phyloP scores from a whole-genome alignment of 2,888 invertebrate species.

The Beris morrisii region DNA sequence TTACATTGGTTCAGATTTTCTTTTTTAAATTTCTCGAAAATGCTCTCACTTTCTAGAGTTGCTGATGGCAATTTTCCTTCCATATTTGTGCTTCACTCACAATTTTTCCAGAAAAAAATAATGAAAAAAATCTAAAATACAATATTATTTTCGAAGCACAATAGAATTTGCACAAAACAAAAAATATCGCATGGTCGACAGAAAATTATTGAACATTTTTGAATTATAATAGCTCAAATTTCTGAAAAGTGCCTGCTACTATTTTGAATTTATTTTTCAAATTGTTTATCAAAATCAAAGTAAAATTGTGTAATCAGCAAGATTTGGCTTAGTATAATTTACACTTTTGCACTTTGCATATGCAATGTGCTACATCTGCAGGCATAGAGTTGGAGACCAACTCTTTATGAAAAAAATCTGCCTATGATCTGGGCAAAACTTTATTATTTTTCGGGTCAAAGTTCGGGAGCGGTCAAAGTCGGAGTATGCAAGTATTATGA shows the following conservation, averaged over 20 bases:
- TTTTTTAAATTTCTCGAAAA: background rate
- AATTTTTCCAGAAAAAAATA: conserved; percentile 29
- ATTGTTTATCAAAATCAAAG: too few relatives aligned
- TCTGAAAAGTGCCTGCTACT: conserved; percentile 11
- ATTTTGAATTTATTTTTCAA: background rate
- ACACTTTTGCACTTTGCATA: too few relatives aligned
- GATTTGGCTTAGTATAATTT: too few relatives aligned
- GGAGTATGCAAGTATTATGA: too few relatives aligned
- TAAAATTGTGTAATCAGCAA: too few relatives aligned
- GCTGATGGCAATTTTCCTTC: conserved; percentile 24
- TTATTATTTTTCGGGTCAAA: too few relatives aligned
- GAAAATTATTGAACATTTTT: conserved; percentile 23
- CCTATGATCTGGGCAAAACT: too few relatives aligned
- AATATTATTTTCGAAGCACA: conserved; percentile 34
- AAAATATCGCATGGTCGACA: conserved; percentile 32
- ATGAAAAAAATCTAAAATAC: conserved; percentile 19
- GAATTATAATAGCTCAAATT: background rate
- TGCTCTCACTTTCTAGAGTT: conserved; percentile 7
- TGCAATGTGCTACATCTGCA: too few relatives aligned
- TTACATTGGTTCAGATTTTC: too few relatives aligned
- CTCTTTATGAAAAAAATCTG: too few relatives aligned
- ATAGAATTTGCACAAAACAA: conserved; percentile 35
- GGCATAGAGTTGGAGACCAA: too few relatives aligned
- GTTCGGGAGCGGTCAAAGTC: too few relatives aligned
- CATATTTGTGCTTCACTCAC: conserved; percentile 35